Evolutionary conservation across 2,888 invertebrate genomes (phyloP).

Genomic region (Drosophila neotestacea): DNA sequence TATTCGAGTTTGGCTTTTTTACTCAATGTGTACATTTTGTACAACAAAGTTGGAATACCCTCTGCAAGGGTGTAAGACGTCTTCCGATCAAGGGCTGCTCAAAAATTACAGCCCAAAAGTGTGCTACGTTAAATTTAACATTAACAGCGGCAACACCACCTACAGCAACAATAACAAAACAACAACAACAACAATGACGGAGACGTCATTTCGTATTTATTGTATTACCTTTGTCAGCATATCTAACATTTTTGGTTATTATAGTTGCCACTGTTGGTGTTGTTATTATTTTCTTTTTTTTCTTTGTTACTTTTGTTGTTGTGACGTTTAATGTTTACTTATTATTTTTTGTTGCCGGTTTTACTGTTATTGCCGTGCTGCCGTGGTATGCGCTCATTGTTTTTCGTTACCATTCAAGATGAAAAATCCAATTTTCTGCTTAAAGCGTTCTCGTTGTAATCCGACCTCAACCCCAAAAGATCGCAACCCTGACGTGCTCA

Average conservation of each 20-base stretch:
- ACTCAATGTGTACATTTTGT: too few relatives aligned
- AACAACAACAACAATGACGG: conserved; percentile 18
- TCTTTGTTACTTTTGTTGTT: conserved; percentile 31
- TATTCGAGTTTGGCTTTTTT: too few relatives aligned
- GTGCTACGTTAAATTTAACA: conserved; percentile 68
- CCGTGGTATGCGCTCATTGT: conserved; percentile 65
- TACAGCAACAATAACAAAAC: conserved; percentile 19
- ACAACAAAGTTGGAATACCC: not conserved
- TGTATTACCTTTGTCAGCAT: conserved; percentile 80
- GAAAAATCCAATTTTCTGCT: conserved; percentile 79
- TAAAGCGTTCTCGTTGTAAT: conserved; percentile 70
- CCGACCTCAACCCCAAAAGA: conserved; percentile 42
- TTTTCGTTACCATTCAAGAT: conserved; percentile 67
- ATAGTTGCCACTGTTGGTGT: conserved; percentile 38
- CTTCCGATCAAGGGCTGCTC: conserved; percentile 44
- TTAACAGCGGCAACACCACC: conserved; percentile 51
- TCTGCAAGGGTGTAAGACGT: conserved; percentile 29
- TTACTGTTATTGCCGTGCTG: conserved; percentile 70
- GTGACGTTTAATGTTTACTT: conserved; percentile 72
- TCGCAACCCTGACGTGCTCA: conserved; percentile 11
- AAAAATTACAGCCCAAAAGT: conserved; percentile 56
- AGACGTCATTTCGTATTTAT: conserved; percentile 76
- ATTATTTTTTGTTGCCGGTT: conserved; percentile 74
- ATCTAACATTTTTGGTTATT: conserved; percentile 73
- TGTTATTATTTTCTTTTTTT: conserved; percentile 28